Evolutionary conservation across 2,113 vertebrate species (phyloP).

Genomic region (Stigmatopora argus): DNA sequence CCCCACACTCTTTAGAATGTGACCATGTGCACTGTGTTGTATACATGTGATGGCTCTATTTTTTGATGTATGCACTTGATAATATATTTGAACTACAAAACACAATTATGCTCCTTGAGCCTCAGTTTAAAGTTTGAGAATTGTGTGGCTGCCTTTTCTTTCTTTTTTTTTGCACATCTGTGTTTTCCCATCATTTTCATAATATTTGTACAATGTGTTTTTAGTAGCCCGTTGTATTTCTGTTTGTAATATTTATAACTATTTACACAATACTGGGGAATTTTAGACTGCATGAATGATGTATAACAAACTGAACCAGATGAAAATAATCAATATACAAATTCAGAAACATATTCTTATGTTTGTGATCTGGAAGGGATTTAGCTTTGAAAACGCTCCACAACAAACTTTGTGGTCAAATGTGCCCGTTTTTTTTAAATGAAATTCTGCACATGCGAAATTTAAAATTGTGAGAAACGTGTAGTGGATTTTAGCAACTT

Average conservation of each 20-base stretch:
- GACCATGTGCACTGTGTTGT: conserved; percentile 22
- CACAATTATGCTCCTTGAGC: conserved; percentile 19
- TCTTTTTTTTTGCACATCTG: conserved; percentile 6
- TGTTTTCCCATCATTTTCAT: conserved; percentile 19
- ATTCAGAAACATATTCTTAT: too few species aligned
- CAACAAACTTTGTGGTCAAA: too few species aligned
- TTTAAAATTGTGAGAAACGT: background rate
- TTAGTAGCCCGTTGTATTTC: background rate
- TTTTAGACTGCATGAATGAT: background rate
- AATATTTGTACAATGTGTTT: conserved; percentile 5
- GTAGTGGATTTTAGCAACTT: background rate
- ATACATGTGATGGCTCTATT: conserved; percentile 3
- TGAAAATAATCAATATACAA: background rate
- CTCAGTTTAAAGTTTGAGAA: background rate
- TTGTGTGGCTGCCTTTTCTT: conserved; percentile 16
- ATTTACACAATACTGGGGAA: too few species aligned
- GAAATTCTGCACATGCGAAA: background rate
- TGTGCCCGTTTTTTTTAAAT: background rate
- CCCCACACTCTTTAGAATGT: conserved; percentile 46
- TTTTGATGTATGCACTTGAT: background rate
- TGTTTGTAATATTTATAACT: too few species aligned
- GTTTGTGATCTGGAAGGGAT: too few species aligned
- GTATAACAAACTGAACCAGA: background rate
- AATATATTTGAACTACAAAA: background rate
- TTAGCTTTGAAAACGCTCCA: too few species aligned